These are phyloP conservation scores for Drosophila phalerata DNA, from an alignment of 2,888 invertebrate species.

Conservation along the genomic window DNA sequence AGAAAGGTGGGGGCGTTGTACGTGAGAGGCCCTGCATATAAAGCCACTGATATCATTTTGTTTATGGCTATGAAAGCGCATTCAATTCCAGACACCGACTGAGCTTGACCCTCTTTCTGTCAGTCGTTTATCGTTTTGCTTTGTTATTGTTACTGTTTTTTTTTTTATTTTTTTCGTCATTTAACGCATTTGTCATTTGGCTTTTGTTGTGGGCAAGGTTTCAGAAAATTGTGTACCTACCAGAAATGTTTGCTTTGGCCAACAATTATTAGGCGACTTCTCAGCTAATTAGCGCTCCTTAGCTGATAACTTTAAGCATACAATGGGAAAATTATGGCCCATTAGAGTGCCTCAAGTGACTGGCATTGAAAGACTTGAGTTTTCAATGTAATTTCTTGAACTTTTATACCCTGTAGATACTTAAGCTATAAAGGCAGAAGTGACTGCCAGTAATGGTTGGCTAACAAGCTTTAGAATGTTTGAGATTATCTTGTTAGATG, in stretches of 20 bases:
- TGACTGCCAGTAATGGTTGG: neutral
- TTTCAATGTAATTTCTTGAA: slow-evolving; percentile 24
- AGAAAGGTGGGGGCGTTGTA: slow-evolving; percentile 59
- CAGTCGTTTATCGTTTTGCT: slow-evolving; percentile 54
- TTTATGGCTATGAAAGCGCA: slow-evolving; percentile 66
- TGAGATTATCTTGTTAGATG: slow-evolving; percentile 14
- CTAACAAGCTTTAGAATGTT: slow-evolving; percentile 10
- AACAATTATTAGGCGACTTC: slow-evolving; percentile 65
- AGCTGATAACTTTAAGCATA: slow-evolving; percentile 49
- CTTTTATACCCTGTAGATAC: slow-evolving; percentile 10
- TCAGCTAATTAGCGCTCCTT: slow-evolving; percentile 72
- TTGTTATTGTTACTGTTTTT: slow-evolving; percentile 22
- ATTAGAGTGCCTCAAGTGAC: slow-evolving; percentile 55
- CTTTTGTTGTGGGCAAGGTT: slow-evolving; percentile 59
- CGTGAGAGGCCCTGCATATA: slow-evolving; percentile 61
- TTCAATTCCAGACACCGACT: slow-evolving; percentile 50
- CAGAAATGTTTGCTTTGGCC: slow-evolving; percentile 16
- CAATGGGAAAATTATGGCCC: slow-evolving; percentile 74
- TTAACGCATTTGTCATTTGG: slow-evolving; percentile 62
- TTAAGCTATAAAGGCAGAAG: neutral
- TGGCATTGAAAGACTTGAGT: slow-evolving; percentile 42
- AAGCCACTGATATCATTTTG: slow-evolving; percentile 53
- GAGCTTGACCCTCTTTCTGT: slow-evolving; percentile 70
- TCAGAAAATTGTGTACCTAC: slow-evolving; percentile 37
- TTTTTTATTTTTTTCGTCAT: slow-evolving; percentile 31